phyloP scores from a whole-genome alignment of 92 coral and sea anemone genomes.

The Blastomussa wellsi region DNA sequence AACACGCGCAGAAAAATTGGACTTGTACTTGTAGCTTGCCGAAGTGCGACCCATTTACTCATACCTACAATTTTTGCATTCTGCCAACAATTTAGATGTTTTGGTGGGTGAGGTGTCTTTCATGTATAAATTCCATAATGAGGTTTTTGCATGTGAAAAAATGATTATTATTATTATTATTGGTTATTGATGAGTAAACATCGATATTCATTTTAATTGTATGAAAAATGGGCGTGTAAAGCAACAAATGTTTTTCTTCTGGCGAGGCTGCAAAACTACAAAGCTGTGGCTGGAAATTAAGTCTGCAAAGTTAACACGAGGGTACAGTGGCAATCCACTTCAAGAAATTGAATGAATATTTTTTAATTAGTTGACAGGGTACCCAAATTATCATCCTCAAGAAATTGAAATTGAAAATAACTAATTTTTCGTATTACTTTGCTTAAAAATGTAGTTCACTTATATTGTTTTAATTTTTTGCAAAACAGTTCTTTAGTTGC shows the following conservation, averaged over 20 bases:
- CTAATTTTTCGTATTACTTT: neutral
- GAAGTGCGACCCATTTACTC: too few relatives aligned
- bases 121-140: too few relatives aligned
- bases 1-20: neutral
- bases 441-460: neutral
- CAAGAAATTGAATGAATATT: neutral
- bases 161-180: too few relatives aligned
- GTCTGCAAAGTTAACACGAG: neutral
- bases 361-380: constrained; percentile 1
- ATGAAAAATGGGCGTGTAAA: neutral
- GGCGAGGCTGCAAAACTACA: neutral
- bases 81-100: too few relatives aligned
- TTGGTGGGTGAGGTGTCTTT: too few relatives aligned
- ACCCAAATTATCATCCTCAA: neutral
- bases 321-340: neutral
- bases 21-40: neutral
- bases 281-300: neutral
- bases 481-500: constrained; percentile 3
- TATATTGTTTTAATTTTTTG: neutral
- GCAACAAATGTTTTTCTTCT: neutral
- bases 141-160: too few relatives aligned
- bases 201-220: too few relatives aligned
- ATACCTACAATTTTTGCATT: too few relatives aligned
- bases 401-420: neutral
- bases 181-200: too few relatives aligned